phyloP scores from a whole-genome alignment of 2,113 vertebrate species.

The Okapia johnstoni region DNA sequence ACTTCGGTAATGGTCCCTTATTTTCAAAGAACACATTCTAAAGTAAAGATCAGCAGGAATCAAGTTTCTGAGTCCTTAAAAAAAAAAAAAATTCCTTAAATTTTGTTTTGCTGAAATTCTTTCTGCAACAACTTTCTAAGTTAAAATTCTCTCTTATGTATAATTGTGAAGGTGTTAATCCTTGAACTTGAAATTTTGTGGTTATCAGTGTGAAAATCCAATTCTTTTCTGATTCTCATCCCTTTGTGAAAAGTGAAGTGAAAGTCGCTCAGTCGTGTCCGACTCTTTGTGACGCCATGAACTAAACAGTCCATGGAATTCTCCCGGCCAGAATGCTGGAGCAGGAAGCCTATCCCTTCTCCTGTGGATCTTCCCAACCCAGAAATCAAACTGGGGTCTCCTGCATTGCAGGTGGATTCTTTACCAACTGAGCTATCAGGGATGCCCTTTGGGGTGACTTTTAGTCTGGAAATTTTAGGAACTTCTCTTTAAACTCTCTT shows the following conservation, averaged over 20 bases:
- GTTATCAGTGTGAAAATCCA: neutral
- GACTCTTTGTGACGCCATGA: neutral
- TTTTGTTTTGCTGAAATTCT: neutral
- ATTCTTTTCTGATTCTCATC: neutral
- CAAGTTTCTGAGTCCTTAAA: neutral
- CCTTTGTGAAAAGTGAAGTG: neutral
- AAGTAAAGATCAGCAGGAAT: neutral
- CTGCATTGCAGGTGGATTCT: neutral
- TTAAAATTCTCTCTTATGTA: neutral
- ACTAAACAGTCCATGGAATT: neutral
- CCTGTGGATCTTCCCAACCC: neutral
- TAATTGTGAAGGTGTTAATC: neutral
- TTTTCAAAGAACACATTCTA: neutral
- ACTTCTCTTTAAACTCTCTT: neutral
- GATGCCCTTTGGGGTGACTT: neutral
- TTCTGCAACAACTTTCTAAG: neutral
- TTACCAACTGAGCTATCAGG: neutral
- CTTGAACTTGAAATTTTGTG: neutral
- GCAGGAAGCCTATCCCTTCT: neutral
- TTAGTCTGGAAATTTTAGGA: neutral
- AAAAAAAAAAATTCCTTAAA: neutral
- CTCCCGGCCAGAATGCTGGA: neutral
- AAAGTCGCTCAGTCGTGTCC: accelerated
- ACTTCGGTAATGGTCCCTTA: neutral
- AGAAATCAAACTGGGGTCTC: neutral